Conservation (phyloP, 1,140 invertebrate species). For the Solen grandis region DNA sequence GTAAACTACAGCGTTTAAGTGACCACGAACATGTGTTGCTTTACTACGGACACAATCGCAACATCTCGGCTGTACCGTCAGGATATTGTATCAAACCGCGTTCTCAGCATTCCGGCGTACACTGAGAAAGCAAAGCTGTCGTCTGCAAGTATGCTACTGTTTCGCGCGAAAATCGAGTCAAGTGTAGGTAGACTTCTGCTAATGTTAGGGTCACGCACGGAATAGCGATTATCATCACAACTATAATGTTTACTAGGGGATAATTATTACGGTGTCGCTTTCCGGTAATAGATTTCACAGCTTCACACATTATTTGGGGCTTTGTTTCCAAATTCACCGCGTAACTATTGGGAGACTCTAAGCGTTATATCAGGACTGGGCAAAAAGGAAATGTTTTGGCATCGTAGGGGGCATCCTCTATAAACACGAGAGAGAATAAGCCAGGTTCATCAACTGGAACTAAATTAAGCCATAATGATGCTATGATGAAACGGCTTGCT, state of each 20-base stretch:
- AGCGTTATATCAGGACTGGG: no score
- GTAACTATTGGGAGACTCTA: no score
- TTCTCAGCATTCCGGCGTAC: not conserved
- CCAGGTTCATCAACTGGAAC: no score
- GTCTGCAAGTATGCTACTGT: not conserved
- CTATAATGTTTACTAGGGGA: constrained; percentile 17
- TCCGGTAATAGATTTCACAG: constrained; percentile 36
- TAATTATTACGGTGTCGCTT: constrained; percentile 48
- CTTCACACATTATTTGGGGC: no score
- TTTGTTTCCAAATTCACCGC: no score
- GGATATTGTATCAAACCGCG: not conserved
- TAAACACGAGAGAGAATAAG: no score
- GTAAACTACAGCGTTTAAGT: no score
- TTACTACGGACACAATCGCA: no score
- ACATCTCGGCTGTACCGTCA: not conserved
- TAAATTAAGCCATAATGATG: no score
- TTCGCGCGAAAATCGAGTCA: constrained; percentile 13
- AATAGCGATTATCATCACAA: constrained; percentile 40
- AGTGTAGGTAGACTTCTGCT: constrained; percentile 34
- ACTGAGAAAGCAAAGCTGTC: not conserved
- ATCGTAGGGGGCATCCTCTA: no score
- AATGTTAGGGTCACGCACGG: constrained; percentile 42
- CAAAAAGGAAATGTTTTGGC: no score
- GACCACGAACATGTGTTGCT: not conserved
- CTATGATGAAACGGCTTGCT: no score